Evolutionary conservation across 2,797 vertebrate species (phyloP).

Genomic region (Pelobates cultripes): DNA sequence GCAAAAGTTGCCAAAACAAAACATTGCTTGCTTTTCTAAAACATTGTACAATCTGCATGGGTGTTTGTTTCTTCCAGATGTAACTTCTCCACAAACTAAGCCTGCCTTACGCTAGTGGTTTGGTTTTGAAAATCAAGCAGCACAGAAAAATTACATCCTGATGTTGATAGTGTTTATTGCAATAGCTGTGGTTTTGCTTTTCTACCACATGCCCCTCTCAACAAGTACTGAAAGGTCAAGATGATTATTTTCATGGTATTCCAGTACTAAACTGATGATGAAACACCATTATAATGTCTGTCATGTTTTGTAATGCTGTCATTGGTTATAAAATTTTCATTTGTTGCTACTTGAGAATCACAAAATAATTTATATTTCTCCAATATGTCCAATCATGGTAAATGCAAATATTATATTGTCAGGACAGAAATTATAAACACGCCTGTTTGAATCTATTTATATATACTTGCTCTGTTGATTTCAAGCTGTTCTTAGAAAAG

Average conservation of each 20-base stretch:
- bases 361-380: conserved; percentile 36
- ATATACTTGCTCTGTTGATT: conserved; percentile 22
- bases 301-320: conserved; percentile 40
- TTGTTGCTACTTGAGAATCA: conserved; percentile 32
- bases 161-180: conserved; percentile 33
- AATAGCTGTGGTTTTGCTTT: conserved; percentile 34
- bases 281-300: conserved; percentile 35
- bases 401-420: conserved; percentile 42
- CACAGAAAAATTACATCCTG: conserved; percentile 36
- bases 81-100: conserved; percentile 31
- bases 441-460: conserved; percentile 25
- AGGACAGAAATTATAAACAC: conserved; percentile 35
- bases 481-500: conserved; percentile 36
- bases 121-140: conserved; percentile 46
- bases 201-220: conserved; percentile 36
- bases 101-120: conserved; percentile 19
- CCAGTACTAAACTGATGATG: conserved; percentile 56
- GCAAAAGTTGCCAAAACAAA: conserved; percentile 21
- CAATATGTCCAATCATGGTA: conserved; percentile 3
- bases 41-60: conserved; percentile 24
- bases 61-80: conserved; percentile 46
- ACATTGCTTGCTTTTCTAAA: conserved; percentile 21
- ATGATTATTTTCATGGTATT: conserved; percentile 64
- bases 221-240: conserved; percentile 63
- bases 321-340: conserved; percentile 17